Evolutionary conservation across 2,113 vertebrate genomes (phyloP).

Genomic region (Parotia lawesii): DNA sequence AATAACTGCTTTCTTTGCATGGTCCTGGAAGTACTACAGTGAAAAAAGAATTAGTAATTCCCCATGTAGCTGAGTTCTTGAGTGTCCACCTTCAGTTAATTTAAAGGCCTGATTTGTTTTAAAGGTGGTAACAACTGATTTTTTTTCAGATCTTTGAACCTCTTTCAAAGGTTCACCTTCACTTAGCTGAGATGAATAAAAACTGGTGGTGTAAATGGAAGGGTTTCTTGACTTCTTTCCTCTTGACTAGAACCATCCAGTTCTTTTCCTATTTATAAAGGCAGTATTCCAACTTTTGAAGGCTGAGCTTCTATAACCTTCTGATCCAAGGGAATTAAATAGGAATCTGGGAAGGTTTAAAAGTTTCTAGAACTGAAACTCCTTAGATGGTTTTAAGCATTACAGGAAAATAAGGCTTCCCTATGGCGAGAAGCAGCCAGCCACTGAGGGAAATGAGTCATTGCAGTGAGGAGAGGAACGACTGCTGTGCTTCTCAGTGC

Average conservation of each 20-base stretch:
- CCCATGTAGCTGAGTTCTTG: neutral
- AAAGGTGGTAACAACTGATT: neutral
- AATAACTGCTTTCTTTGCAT: neutral
- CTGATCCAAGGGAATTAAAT: neutral
- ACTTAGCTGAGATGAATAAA: neutral
- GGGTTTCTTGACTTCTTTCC: neutral
- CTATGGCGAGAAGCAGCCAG: neutral
- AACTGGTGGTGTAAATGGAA: neutral
- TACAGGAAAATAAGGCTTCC: neutral
- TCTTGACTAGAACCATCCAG: neutral
- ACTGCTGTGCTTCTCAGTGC: neutral
- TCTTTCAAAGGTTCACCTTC: neutral
- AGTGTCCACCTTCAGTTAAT: neutral
- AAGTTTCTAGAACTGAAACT: neutral
- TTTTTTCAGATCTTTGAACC: neutral
- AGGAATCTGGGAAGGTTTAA: neutral
- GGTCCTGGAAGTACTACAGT: neutral
- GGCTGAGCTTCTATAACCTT: neutral
- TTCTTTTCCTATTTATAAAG: neutral
- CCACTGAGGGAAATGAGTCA: neutral
- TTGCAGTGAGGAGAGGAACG: fast-evolving
- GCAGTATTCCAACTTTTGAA: neutral
- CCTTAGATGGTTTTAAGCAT: neutral
- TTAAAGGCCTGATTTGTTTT: neutral
- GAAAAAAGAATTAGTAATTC: neutral